These are phyloP conservation scores for Sicus ferrugineus DNA, from an alignment of 2,888 invertebrate genomes.

Conservation along the genomic window DNA sequence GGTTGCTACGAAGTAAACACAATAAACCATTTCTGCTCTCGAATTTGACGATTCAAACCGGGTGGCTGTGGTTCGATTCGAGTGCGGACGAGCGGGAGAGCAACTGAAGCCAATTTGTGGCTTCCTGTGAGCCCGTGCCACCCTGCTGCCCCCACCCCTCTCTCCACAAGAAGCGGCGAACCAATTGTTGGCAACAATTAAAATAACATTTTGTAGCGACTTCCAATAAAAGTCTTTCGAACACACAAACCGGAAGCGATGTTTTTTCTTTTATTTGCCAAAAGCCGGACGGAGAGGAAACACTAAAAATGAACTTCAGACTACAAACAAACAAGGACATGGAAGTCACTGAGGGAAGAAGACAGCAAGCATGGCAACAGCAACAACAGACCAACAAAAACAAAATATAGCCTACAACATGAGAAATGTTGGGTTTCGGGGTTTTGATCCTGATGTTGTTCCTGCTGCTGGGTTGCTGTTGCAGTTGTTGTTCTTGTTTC, in stretches of 20 bases:
- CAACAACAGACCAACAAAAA: neutral
- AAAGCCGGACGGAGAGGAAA: neutral
- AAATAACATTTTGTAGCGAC: constrained; percentile 1
- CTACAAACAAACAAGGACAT: neutral
- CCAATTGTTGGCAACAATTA: constrained; percentile 4
- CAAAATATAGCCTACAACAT: neutral
- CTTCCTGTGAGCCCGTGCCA: too few species aligned
- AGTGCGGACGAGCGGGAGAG: neutral
- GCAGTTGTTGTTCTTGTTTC: constrained; percentile 7
- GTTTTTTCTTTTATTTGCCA: neutral
- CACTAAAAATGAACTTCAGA: neutral
- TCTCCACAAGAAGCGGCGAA: neutral
- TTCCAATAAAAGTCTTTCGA: neutral
- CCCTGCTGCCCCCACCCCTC: too few species aligned
- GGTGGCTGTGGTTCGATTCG: neutral
- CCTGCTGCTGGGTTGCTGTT: neutral
- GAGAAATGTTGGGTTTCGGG: constrained; percentile 3
- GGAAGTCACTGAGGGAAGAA: neutral
- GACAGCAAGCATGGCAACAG: neutral
- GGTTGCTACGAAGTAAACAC: too few species aligned
- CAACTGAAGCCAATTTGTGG: neutral
- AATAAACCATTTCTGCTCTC: too few species aligned
- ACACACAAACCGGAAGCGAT: neutral
- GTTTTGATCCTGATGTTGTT: too few species aligned
- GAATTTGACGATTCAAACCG: too few species aligned